Percentiles rank a stretch among this genome's conserved stretches.
These are phyloP conservation scores for Ctenoplectra terminalis DNA, from an alignment of 1,140 invertebrate genomes.

Conservation along the genomic window DNA sequence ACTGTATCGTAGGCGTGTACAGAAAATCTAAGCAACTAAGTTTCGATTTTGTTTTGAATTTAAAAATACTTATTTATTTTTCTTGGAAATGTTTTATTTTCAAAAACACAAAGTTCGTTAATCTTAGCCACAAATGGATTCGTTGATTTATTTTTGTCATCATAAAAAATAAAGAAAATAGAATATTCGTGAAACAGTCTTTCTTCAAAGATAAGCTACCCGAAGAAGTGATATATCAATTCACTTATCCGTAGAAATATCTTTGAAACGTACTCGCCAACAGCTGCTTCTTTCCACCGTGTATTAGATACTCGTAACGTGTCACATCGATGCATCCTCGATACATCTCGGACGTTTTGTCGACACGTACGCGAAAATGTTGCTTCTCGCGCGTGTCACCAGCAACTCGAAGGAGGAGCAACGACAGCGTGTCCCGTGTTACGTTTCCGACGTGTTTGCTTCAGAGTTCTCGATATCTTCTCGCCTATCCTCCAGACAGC, in stretches of 20 bases:
- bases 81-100: no score
- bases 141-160: no score
- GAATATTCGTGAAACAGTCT: no score
- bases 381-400: slow-evolving; percentile 47
- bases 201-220: no score
- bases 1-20: no score
- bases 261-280: not conserved
- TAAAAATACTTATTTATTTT: no score
- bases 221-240: no score
- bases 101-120: no score
- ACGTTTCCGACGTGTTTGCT: not conserved
- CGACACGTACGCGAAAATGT: slow-evolving; percentile 56
- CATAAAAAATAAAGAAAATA: no score
- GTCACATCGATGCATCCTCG: slow-evolving; percentile 51
- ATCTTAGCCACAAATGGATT: no score
- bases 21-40: no score
- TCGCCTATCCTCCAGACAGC: not conserved
- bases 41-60: no score
- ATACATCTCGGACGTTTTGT: slow-evolving; percentile 45
- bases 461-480: slow-evolving; percentile 31
- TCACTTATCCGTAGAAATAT: not conserved
- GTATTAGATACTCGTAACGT: slow-evolving; percentile 3
- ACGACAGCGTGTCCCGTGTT: not conserved
- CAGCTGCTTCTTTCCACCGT: not conserved
- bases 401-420: slow-evolving; percentile 44